A percentile compares a stretch with the other conserved stretches of the same genome.
Evolutionary conservation across 37 sponge, comb jelly and placozoan species (phyloP).

Genomic region (Axinella damicornis): DNA sequence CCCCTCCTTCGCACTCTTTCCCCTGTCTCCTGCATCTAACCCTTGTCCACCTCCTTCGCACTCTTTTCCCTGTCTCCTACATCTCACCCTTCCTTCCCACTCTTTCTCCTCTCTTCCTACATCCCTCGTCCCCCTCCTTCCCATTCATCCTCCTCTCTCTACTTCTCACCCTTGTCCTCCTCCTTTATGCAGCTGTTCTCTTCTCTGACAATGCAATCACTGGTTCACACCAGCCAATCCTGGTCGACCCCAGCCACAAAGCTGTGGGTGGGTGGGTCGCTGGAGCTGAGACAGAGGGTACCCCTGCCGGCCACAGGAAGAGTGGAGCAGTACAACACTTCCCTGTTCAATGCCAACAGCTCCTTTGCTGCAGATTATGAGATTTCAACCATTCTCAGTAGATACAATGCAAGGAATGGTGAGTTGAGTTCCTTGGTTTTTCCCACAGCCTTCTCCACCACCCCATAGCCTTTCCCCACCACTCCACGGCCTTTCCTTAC

Average conservation of each 20-base stretch:
- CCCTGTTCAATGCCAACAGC: constrained; percentile 54
- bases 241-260: constrained; percentile 56
- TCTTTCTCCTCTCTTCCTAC: constrained; percentile 7
- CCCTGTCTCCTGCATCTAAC: too few species aligned
- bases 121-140: too few species aligned
- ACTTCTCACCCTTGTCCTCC: too few species aligned
- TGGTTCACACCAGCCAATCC: constrained; percentile 55
- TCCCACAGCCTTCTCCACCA: too few species aligned
- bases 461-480: too few species aligned
- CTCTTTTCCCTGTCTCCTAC: too few species aligned
- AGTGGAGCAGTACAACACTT: constrained; percentile 55
- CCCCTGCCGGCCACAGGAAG: constrained; percentile 81
- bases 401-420: constrained; percentile 71
- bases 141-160: too few species aligned
- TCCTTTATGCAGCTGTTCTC: constrained; percentile 24
- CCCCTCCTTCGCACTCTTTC: too few species aligned
- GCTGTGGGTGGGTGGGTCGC: constrained; percentile 73
- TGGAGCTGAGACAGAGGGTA: constrained; percentile 64
- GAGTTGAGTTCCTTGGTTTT: too few species aligned
- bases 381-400: constrained; percentile 50
- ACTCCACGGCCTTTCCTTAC: too few species aligned
- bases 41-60: too few species aligned
- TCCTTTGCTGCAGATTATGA: constrained; percentile 52
- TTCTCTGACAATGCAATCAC: constrained; percentile 58
- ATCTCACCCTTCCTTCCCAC: too few species aligned